These are phyloP conservation scores for Cyrtonyx montezumae DNA, from an alignment of 2,113 vertebrate species.

Conservation along the genomic window DNA sequence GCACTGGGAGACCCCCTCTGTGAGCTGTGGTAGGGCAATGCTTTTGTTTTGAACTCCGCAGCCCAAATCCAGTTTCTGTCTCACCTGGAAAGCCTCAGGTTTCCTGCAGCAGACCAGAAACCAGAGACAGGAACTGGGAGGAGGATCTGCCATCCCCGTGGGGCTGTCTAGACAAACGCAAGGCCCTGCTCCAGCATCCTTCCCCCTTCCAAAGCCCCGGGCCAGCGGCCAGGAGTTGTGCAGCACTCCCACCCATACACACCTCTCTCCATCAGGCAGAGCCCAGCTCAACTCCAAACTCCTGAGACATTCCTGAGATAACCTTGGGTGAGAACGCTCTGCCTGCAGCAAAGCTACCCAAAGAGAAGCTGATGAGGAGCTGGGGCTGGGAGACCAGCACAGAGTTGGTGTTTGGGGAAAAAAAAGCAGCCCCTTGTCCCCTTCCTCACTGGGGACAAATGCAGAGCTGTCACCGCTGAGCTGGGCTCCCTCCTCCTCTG, in stretches of 20 bases:
- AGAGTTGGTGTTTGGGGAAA: neutral
- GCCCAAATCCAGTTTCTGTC: neutral
- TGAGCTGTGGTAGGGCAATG: neutral
- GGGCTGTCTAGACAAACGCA: constrained; percentile 38
- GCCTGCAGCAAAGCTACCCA: neutral
- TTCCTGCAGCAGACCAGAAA: constrained; percentile 8
- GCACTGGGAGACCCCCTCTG: neutral
- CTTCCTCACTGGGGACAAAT: too few species aligned
- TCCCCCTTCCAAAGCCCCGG: neutral
- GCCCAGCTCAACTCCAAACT: neutral
- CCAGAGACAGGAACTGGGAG: neutral
- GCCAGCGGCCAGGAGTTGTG: neutral
- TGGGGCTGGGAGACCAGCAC: neutral
- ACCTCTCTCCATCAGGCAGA: neutral
- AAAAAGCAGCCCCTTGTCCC: neutral
- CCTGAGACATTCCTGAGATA: neutral
- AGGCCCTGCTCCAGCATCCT: neutral
- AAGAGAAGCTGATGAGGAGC: neutral
- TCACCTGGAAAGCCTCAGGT: neutral
- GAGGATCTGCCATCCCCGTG: neutral
- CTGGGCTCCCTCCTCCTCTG: neutral
- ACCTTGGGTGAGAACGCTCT: neutral
- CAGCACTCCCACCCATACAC: accelerated
- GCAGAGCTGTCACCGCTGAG: neutral
- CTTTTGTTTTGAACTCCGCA: neutral